Evolutionary conservation across 1,140 invertebrate genomes (phyloP).

Genomic region (Anastrepha obliqua): DNA sequence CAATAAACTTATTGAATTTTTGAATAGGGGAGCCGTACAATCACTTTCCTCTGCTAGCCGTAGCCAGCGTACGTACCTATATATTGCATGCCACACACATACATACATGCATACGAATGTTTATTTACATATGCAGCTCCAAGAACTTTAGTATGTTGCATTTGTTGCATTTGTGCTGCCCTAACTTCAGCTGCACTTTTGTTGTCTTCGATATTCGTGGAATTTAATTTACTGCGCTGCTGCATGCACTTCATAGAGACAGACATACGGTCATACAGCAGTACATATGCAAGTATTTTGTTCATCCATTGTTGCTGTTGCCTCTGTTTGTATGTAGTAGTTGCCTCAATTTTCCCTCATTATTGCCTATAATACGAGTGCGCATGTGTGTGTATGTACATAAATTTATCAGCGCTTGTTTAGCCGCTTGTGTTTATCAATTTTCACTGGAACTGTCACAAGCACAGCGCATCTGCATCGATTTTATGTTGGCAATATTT

Average conservation of each 20-base stretch:
- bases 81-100: background rate
- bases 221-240: slow-evolving; percentile 44
- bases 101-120: background rate
- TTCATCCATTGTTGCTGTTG: too few relatives aligned
- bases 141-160: background rate
- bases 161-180: background rate
- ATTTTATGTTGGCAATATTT: background rate
- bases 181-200: slow-evolving; percentile 14
- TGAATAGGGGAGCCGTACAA: background rate
- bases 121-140: background rate
- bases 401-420: slow-evolving; percentile 40
- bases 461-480: slow-evolving; percentile 23
- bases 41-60: background rate
- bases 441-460: slow-evolving; percentile 49
- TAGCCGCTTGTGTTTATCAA: slow-evolving; percentile 41
- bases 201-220: slow-evolving; percentile 43
- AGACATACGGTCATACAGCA: too few relatives aligned
- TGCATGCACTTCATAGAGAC: background rate
- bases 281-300: too few relatives aligned
- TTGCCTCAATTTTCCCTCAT: slow-evolving; percentile 10
- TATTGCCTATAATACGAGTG: slow-evolving; percentile 24
- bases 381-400: too few relatives aligned
- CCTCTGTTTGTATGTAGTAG: too few relatives aligned
- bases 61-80: background rate
- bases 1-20: slow-evolving; percentile 74